A percentile compares a stretch with the other conserved stretches of the same genome.
Conservation (phyloP, 1,140 invertebrate genomes). For the Mya arenaria region DNA sequence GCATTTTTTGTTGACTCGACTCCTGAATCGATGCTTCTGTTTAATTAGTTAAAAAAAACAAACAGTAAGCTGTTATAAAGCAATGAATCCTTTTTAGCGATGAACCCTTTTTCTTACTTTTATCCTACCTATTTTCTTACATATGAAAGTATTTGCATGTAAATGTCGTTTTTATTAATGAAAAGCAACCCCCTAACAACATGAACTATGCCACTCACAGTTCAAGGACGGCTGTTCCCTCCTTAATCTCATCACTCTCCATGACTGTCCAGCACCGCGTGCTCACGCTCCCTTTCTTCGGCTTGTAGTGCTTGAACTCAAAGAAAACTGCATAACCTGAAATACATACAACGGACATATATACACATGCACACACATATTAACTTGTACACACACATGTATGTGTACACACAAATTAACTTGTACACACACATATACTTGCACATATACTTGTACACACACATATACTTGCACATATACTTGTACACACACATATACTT, state of each 20-base stretch:
- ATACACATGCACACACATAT: too few relatives aligned
- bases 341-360: slow-evolving; percentile 45
- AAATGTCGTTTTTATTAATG: background rate
- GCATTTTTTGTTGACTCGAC: too few relatives aligned
- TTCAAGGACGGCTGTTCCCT: slow-evolving; percentile 73
- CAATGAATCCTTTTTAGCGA: background rate
- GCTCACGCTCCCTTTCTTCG: slow-evolving; percentile 74
- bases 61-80: background rate
- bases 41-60: background rate
- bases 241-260: slow-evolving; percentile 78
- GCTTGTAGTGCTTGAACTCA: slow-evolving; percentile 79
- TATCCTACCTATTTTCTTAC: background rate
- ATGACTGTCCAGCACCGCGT: slow-evolving; percentile 77
- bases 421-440: too few relatives aligned
- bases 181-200: too few relatives aligned
- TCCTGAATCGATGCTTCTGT: background rate
- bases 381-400: too few relatives aligned
- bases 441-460: too few relatives aligned
- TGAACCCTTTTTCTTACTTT: background rate
- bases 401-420: too few relatives aligned
- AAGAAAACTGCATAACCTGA: slow-evolving; percentile 78
- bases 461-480: too few relatives aligned
- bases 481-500: too few relatives aligned
- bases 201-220: slow-evolving; percentile 72
- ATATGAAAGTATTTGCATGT: background rate